Conservation (phyloP, 2,888 invertebrate species). For the Epinotia demarniana region DNA sequence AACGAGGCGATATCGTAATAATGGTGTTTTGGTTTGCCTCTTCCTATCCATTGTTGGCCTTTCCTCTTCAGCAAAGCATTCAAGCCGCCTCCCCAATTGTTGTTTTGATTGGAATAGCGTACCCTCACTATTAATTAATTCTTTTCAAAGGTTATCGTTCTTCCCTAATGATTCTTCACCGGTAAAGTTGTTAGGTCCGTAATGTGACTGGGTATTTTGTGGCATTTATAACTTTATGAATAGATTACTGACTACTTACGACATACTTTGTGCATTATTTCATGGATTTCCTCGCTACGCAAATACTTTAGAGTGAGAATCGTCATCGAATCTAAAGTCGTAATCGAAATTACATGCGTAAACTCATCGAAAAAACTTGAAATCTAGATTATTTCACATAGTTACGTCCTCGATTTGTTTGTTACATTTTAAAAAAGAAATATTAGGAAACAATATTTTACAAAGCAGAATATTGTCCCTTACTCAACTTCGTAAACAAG, state of each 20-base stretch:
- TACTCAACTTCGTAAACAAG: too few relatives aligned
- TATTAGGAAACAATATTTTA: too few relatives aligned
- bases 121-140: slow-evolving; percentile 34
- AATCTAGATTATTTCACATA: slow-evolving; percentile 30
- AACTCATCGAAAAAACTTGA: slow-evolving; percentile 16
- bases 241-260: not conserved
- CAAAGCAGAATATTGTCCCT: too few relatives aligned
- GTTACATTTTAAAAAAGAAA: too few relatives aligned
- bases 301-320: slow-evolving; percentile 12
- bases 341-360: slow-evolving; percentile 22
- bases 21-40: slow-evolving; percentile 36
- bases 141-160: slow-evolving; percentile 29
- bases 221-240: not conserved
- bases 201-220: too few relatives aligned
- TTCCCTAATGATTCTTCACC: slow-evolving; percentile 7
- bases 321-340: slow-evolving; percentile 30
- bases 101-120: slow-evolving; percentile 39
- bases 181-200: not conserved
- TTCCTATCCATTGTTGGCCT: slow-evolving; percentile 38
- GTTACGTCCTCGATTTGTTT: slow-evolving; percentile 29
- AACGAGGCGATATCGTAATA: slow-evolving; percentile 40
- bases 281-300: not conserved
- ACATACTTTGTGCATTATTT: slow-evolving; percentile 1
- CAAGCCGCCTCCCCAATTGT: slow-evolving; percentile 31
- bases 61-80: slow-evolving; percentile 35